Base-by-base conservation (phyloP, 2,888 invertebrate species). In the Alloscopus bannaensis region DNA sequence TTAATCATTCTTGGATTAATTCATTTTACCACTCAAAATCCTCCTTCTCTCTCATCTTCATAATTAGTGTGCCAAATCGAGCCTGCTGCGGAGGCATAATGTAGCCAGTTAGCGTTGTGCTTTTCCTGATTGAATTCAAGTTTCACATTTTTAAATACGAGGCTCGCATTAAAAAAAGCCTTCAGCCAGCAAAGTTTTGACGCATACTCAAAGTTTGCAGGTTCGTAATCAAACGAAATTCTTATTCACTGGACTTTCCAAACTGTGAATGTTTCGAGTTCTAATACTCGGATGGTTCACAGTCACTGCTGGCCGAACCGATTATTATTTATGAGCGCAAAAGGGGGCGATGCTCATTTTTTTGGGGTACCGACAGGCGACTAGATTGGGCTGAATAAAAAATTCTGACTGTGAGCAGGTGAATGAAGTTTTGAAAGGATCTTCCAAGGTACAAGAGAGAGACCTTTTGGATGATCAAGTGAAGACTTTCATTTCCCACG, bases 241-340 rank as follows among this genome's bases (percentile, higher is more conserved):
- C n/a, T n/a, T n/a, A n/a, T n/a, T n/a, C n/a, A n/a, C n/a, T n/a
- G n/a, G n/a, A n/a, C n/a, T n/a, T n/a, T n/a, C n/a, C n/a, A n/a
- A n/a, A n/a, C n/a, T n/a, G n/a, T n/a, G n/a, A n/a, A n/a, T n/a
- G n/a, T n/a, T n/a, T n/a, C n/a, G n/a, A n/a, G n/a, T n/a, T n/a
- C n/a, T n/a, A n/a, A n/a, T n/a, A n/a, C n/a, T n/a, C n/a, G n/a
- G n/a, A n/a, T n/a, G n/a, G n/a, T n/a, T n/a, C n/a, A n/a, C n/a
- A n/a, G 29, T 73, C 31, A 40, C 28, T 52, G 60, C 40, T 50
- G 64, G 62, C 68, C 72, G 77, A 80, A 78, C 80, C 83, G 83
- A 84, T 83, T 76, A 83, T 84, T 82, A 83, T 84, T 84, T 84
- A 84, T 83, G 84, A 81, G 83, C 83, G 78, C 84, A 81, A 82